Evolutionary conservation across 2,113 vertebrate species (phyloP).

Genomic region (Corythaeola cristata): DNA sequence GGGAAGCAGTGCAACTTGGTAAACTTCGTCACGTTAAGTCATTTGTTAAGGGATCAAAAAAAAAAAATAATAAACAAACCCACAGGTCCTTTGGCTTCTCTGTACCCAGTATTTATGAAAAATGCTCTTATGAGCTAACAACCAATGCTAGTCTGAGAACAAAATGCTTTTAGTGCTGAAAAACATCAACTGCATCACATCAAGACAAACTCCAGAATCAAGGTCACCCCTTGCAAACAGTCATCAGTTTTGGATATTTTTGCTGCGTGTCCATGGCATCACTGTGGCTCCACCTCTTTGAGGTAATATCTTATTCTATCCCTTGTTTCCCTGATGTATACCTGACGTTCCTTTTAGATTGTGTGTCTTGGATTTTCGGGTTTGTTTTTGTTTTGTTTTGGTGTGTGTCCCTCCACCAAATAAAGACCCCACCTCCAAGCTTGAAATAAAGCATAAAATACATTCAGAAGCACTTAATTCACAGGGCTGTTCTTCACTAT

Average conservation of each 20-base stretch:
- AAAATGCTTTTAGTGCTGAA: not conserved
- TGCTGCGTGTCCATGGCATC: not conserved
- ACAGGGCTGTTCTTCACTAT: not conserved
- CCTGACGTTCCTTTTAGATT: not conserved
- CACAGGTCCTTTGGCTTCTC: not conserved
- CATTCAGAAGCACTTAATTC: not conserved
- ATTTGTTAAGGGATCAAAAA: constrained; percentile 78
- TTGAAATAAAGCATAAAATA: not conserved
- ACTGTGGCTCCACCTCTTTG: not conserved
- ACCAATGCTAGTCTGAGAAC: not conserved
- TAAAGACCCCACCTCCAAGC: not conserved
- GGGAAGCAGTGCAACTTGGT: constrained; percentile 98
- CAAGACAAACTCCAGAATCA: not conserved
- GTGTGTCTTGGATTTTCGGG: not conserved
- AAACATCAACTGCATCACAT: not conserved
- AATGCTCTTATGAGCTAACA: not conserved
- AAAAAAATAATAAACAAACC: not conserved
- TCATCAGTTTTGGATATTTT: not conserved
- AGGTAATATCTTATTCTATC: not conserved
- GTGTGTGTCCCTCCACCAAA: not conserved
- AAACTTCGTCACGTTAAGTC: constrained; percentile 93
- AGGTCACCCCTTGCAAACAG: not conserved
- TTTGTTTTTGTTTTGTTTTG: not conserved
- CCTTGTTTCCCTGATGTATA: not conserved
- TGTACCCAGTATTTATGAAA: not conserved